Evolutionary conservation across 2,113 vertebrate species (phyloP).

Genomic region (Illadopsis cleaveri): DNA sequence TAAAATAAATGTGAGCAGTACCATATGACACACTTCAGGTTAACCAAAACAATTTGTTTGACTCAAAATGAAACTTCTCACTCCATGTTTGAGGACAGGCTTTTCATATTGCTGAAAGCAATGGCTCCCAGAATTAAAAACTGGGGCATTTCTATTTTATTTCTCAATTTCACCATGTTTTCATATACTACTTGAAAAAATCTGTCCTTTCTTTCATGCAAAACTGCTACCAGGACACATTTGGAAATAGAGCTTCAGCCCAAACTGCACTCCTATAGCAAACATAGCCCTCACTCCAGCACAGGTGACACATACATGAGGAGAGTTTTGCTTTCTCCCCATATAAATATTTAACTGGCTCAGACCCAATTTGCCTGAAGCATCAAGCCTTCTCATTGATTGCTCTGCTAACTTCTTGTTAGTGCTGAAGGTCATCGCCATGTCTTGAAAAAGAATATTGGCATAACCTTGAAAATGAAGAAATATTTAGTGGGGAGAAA

Average conservation of each 20-base stretch:
- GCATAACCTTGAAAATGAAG: neutral
- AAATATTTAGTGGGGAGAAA: neutral
- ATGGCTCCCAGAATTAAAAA: neutral
- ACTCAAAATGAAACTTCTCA: neutral
- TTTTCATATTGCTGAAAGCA: neutral
- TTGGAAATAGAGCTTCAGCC: neutral
- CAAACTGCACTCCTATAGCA: neutral
- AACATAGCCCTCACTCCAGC: neutral
- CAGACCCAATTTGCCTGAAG: neutral
- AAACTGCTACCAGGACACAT: neutral
- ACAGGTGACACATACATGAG: neutral
- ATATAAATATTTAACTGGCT: constrained; percentile 2
- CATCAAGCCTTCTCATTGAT: neutral
- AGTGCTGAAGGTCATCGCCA: neutral
- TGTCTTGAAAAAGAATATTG: neutral
- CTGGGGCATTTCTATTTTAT: neutral
- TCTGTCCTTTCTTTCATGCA: neutral
- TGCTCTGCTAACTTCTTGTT: neutral
- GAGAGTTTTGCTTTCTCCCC: neutral
- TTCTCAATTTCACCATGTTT: neutral
- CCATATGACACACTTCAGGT: neutral
- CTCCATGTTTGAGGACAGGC: neutral
- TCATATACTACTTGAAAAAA: neutral
- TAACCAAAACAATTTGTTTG: neutral
- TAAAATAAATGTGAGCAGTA: neutral